Base-by-base conservation (phyloP, 2,797 vertebrate genomes). In the Lates japonicus region DNA sequence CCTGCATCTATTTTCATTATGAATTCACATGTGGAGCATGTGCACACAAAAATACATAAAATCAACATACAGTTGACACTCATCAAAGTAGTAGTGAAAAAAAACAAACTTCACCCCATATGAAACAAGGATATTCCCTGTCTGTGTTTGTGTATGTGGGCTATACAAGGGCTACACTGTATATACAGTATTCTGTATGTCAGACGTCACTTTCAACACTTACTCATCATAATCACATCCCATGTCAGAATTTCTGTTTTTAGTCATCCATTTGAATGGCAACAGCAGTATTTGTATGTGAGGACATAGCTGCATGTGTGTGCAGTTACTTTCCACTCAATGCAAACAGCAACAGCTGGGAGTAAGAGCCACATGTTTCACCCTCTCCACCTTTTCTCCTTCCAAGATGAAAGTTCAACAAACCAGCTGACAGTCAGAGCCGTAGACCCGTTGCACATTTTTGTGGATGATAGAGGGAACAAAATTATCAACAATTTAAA, bases 201-300 rank as follows among this genome's bases (percentile, higher is more conserved):
- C 86, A 92, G 78, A 74, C 73, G 19, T 82, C 19, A 86, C 71
- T 79, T 78, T 89, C 88, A 91, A 88, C 91, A 91, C 86, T 81
- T 91, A 59, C 79, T 91, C 87, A 94, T 91, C 94, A 93, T 93
- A 92, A 92, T 92, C 93, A 93, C 92, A 92, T 92, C 90, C 87
- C 90, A 87, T 84, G 81, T 90, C 72, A 82, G 70, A 70, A 57
- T 52, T 65, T 77, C 74, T 90, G 80, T 91, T 88, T 90, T 83
- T 81, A 89, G 78, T 41, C 14, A 2, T 51, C 61, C 41, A 57
- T 62, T 75, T 87, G 73, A 91, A 92, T 88, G 84, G 84, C 87
- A 89, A 63, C 83, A 78, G 78, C 54, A 76, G n/a, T 78, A 87
- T 90, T 75, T 88, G 68, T 70, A 31, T 60, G 58, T 52, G 64